A percentile compares a stretch with the other conserved stretches of the same genome.
Evolutionary conservation across 2,888 invertebrate genomes (phyloP).

Genomic region (Mongoloraphidia duomilia): DNA sequence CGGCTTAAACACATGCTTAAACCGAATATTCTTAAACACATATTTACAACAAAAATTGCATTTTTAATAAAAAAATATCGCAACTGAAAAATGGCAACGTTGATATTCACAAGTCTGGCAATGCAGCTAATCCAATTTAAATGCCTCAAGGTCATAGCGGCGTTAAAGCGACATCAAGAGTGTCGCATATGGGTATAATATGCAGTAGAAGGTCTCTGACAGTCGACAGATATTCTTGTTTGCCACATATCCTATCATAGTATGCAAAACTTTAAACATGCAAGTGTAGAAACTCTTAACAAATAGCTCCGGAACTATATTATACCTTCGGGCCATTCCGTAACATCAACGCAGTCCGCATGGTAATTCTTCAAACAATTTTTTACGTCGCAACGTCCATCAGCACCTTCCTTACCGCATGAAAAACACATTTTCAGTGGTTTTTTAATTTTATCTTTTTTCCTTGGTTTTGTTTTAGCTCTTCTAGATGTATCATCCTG

Average conservation of each 20-base stretch:
- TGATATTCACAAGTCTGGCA: no score
- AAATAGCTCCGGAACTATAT: neutral
- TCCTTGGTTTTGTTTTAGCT: slow-evolving; percentile 15
- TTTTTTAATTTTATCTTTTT: slow-evolving; percentile 12
- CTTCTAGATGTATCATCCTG: slow-evolving; percentile 18
- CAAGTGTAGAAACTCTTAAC: neutral
- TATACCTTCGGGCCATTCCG: slow-evolving; percentile 24
- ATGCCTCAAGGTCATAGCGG: no score
- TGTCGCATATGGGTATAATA: no score
- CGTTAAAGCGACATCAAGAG: no score
- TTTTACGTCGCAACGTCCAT: slow-evolving; percentile 24
- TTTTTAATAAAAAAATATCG: no score
- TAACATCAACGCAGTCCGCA: slow-evolving; percentile 23
- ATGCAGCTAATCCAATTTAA: no score
- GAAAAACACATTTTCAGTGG: slow-evolving; percentile 21
- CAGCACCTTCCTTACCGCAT: slow-evolving; percentile 21
- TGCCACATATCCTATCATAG: neutral
- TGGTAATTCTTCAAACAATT: slow-evolving; percentile 27
- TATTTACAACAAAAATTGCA: no score
- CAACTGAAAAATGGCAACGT: no score
- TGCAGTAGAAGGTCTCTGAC: no score
- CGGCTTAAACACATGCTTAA: no score
- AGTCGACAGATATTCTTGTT: neutral
- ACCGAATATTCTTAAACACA: no score
- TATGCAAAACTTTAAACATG: neutral